Conservation (phyloP, 2,113 vertebrate species). For the Prochilodus magdalenae region DNA sequence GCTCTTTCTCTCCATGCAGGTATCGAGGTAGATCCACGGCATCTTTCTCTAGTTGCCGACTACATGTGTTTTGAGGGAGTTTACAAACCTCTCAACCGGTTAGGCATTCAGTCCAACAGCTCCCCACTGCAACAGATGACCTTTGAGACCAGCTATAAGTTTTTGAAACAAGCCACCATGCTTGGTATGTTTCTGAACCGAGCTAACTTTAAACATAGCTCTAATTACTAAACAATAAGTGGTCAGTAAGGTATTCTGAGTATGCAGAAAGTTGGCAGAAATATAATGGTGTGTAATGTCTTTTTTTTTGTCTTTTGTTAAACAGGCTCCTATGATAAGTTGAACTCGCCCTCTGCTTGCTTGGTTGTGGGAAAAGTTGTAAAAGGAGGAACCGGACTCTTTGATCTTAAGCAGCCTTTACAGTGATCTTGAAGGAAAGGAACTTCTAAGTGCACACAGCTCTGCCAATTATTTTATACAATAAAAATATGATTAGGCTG, state of each 20-base stretch:
- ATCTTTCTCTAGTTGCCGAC: slow-evolving; percentile 95
- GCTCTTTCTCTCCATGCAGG: slow-evolving; percentile 71
- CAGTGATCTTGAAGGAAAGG: slow-evolving; percentile 65
- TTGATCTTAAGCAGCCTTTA: slow-evolving; percentile 95
- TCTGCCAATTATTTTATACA: background rate
- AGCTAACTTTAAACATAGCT: no score
- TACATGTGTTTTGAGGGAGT: slow-evolving; percentile 98
- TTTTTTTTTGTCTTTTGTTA: slow-evolving; percentile 35
- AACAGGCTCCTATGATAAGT: slow-evolving; percentile 85
- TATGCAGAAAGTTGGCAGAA: background rate
- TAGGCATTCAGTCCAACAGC: slow-evolving; percentile 88
- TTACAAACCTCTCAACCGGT: slow-evolving; percentile 91
- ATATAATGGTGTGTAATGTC: background rate
- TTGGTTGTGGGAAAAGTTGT: slow-evolving; percentile 94
- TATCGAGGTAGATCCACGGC: slow-evolving; percentile 92
- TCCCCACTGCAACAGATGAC: slow-evolving; percentile 99
- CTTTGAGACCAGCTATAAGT: slow-evolving; percentile 96
- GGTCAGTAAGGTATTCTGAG: background rate
- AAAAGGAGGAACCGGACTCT: slow-evolving; percentile 93
- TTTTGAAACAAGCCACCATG: slow-evolving; percentile 92
- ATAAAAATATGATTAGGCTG: background rate
- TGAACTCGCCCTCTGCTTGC: slow-evolving; percentile 92
- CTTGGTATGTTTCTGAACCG: slow-evolving; percentile 72
- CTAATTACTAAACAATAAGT: no score
- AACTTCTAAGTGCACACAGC: background rate